phyloP scores from a whole-genome alignment of 2,888 invertebrate genomes.

The Amblyjoppa fuscipennis region DNA sequence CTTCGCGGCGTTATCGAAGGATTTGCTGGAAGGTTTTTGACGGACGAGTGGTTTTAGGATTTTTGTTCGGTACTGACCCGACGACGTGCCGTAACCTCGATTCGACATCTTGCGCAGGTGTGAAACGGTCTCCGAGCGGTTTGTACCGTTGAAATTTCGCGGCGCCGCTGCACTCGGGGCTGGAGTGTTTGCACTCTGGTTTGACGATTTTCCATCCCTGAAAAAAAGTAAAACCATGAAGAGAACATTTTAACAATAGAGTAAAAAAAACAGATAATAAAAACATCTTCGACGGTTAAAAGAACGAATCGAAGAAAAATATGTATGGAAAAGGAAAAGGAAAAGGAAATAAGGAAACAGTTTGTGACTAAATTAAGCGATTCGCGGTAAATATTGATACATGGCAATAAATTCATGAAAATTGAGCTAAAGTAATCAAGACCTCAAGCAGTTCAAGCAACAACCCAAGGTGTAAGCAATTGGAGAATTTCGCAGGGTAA shows the following conservation, averaged over 20 bases:
- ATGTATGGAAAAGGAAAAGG: neutral
- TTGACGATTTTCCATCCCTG: conserved; percentile 68
- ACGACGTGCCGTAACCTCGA: conserved; percentile 89
- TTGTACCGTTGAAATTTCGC: conserved; percentile 82
- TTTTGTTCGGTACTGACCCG: conserved; percentile 78
- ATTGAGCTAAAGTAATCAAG: neutral
- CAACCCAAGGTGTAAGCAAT: neutral
- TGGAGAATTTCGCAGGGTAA: neutral
- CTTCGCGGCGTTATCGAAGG: conserved; percentile 19
- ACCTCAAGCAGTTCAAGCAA: neutral
- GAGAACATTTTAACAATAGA: neutral
- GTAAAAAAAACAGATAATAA: neutral
- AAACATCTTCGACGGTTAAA: neutral
- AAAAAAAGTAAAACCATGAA: conserved; percentile 24
- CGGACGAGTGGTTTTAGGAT: conserved; percentile 30
- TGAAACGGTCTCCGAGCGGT: conserved; percentile 86
- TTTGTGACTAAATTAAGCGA: neutral
- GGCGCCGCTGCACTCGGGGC: conserved; percentile 82
- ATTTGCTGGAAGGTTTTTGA: conserved; percentile 25
- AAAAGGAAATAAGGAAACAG: neutral
- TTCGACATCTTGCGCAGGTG: conserved; percentile 90
- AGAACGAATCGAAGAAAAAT: neutral
- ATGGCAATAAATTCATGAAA: neutral
- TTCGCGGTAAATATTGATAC: conserved; percentile 23
- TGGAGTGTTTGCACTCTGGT: conserved; percentile 57